Percentiles rank a stretch among this genome's conserved stretches.
Conservation (phyloP, 2,113 vertebrate species). For the Myrmophylax atrothorax region DNA sequence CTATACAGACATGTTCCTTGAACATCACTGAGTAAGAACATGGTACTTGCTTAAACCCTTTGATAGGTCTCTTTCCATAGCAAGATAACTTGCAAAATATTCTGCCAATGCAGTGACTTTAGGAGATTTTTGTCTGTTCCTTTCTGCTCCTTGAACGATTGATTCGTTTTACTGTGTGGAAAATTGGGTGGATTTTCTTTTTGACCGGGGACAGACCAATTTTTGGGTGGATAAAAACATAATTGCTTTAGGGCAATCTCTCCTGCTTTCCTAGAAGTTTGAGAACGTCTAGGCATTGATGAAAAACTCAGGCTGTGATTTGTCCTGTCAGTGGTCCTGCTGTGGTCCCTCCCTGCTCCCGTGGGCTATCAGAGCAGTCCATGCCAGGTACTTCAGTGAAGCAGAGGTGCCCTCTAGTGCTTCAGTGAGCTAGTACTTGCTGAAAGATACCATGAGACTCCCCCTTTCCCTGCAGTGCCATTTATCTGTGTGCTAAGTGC, state of each 20-base stretch:
- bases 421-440: neutral
- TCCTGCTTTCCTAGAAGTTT: neutral
- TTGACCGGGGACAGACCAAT: neutral
- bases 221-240: neutral
- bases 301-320: neutral
- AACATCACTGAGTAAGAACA: neutral
- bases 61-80: neutral
- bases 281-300: neutral
- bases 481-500: neutral
- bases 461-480: neutral
- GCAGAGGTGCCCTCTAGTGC: slow-evolving; percentile 55
- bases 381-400: neutral
- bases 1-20: rapidly evolving
- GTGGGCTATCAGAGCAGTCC: neutral
- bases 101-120: neutral
- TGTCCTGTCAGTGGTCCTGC: neutral
- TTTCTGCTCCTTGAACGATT: neutral
- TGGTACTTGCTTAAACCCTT: neutral
- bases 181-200: neutral
- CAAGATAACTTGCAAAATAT: neutral
- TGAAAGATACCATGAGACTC: neutral
- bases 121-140: neutral
- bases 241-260: neutral
- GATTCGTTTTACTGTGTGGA: neutral
- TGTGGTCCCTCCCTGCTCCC: neutral